Percentiles rank a stretch among this genome's conserved stretches.
Conservation (phyloP, 92 coral and sea anemone genomes). For the Paramuricea clavata region DNA sequence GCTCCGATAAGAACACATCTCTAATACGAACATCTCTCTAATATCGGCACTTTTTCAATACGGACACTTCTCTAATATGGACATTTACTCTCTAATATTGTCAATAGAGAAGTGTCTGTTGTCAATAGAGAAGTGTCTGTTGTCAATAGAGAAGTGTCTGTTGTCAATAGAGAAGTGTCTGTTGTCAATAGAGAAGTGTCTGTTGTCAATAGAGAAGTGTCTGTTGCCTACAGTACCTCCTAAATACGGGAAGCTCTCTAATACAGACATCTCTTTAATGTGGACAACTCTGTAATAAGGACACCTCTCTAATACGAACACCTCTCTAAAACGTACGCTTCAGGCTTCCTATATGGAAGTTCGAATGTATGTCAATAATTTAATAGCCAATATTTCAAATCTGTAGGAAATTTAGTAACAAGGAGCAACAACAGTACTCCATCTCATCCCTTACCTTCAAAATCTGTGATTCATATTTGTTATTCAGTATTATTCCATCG, state of each 20-base stretch:
- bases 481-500: conserved; percentile 65
- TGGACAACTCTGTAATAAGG: neutral
- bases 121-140: no score
- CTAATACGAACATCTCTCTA: neutral
- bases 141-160: no score
- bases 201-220: no score
- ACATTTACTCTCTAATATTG: neutral
- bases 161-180: no score
- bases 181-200: no score
- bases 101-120: no score
- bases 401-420: neutral
- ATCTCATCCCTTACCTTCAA: conserved; percentile 67
- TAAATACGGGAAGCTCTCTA: neutral
- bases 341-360: neutral
- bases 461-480: conserved; percentile 75
- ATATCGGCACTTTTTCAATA: neutral
- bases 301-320: neutral
- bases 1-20: no score
- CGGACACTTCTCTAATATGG: neutral
- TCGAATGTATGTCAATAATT: neutral
- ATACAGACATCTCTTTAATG: neutral
- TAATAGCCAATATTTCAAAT: no score
- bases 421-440: neutral
- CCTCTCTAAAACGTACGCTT: neutral
- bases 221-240: no score